Base-by-base conservation (phyloP, 2,888 invertebrate species). In the Ypsolopha scabrella region DNA sequence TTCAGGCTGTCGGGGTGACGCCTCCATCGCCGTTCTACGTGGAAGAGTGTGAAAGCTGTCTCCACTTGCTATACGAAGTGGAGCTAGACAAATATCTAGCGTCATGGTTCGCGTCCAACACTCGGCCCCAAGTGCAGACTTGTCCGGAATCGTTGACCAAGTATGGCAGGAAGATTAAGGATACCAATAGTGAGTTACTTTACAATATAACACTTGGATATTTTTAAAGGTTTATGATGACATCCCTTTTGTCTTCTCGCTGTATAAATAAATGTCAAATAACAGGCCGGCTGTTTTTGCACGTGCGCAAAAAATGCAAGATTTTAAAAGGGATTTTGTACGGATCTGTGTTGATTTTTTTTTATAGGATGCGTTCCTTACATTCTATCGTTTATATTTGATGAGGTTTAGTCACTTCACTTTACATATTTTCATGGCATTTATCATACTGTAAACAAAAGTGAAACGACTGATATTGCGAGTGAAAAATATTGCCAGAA, bases 11-110 rank as follows among this genome's bases (percentile, higher is more conserved):
- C 41, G 90, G 89, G 13, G 79, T 88, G 46, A 88, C 89, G 38
- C 90, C 91, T 0, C 94, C 95, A 0, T 93, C 94, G 54, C 90
- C 93, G 1, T 94, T 95, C 75, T 95, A 95, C 63, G 94, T 97
- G 0, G 95, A 96, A 77, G 96, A 97, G 75, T 96, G 94, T 50
- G 94, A 94, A 71, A 94, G 94, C 56, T 96, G 96, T 1, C 72
- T 97, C 3, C 91, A 92, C 49, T 90, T 94, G 58, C 81, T 95
- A 0, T 91, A 92, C 61, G 92, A 93, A 58, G 90, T 94, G 10
- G 94, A 94, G 4, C 87, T 95, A 14, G 89, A 93, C 55, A 90
- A 90, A 58, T 80, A 94, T 50, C 89, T 93, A 8, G 88, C 89
- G 41, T 88, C 90, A 8, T 92, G 92, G 90, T 87, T 92, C 55